Base-by-base conservation (phyloP, 2,888 invertebrate genomes). In the Acanthosepion lycidas region DNA sequence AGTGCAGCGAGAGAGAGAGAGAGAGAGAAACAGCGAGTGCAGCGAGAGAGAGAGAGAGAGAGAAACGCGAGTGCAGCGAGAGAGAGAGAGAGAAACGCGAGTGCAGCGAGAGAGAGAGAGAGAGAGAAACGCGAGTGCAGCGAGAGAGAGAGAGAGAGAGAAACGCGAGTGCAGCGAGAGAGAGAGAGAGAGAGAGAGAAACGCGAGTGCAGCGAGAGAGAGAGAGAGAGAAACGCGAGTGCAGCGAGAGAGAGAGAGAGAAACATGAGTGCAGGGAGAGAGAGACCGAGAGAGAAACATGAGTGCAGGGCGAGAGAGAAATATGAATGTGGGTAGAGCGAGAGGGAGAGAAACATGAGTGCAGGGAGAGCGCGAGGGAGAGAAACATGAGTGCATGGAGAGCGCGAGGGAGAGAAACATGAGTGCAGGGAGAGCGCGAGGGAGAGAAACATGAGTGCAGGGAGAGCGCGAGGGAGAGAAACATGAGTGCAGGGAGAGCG, bases 121-220 rank as follows among this genome's bases (percentile, higher is more conserved):
- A n/a, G 33, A 51, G 91, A 20, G 91, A 28, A 53, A 28, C 91
- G 6, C 0, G 42, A 64, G 64, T 51, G 64, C 15, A 53, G 91
- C 1, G 92, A 94, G 92, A 78, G 94, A 92, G 94, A 92, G 94
- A 94, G 92, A 42, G 42, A 42, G 42, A 42, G 42, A 42, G 42
- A 42, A 42, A 42, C 42, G 2, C 2, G 42, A 42, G 0, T 42
- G 42, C 0, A 2, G 3, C 33, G 33, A 33, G 42, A 3, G 42
- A 42, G 42, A 42, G 42, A 2, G 42, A 42, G 42, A 2, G 42
- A 2, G 42, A 42, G 42, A 1, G 42, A 42, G 42, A 42, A 42
- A 42, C 42, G 2, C 2, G 42, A 42, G 3, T 42, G 2, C 42
- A 42, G 42, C 0, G 42, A 42, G 42, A 0, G 42, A 42, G 42